Conservation (phyloP, 2,888 invertebrate species). For the Oscheius sp. region DNA sequence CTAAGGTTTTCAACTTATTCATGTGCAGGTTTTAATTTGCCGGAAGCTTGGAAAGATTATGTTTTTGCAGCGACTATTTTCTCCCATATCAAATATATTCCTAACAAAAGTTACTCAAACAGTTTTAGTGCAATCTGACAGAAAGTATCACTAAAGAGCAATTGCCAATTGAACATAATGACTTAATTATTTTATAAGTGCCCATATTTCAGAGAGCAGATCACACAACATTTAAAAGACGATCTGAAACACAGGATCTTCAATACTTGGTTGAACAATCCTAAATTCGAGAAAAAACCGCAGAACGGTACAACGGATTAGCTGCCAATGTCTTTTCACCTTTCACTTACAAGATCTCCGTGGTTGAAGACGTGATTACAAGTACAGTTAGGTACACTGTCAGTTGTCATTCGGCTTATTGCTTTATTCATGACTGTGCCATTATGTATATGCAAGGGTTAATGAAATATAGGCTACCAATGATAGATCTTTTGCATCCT, state of each 20-base stretch:
- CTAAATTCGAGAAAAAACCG: conserved; percentile 43
- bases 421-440: conserved; percentile 30
- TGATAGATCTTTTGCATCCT: too few species aligned
- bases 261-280: conserved; percentile 59
- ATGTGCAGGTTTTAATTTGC: too few species aligned
- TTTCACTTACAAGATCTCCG: conserved; percentile 28
- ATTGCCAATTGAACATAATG: too few species aligned
- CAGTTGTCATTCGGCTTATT: conserved; percentile 10
- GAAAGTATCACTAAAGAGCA: too few species aligned
- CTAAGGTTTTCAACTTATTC: too few species aligned
- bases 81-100: too few species aligned
- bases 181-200: neutral
- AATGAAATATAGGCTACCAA: conserved; percentile 1
- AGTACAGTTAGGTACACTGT: conserved; percentile 11
- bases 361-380: conserved; percentile 5
- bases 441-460: conserved; percentile 21
- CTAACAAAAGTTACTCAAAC: too few species aligned
- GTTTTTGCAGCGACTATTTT: too few species aligned
- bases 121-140: too few species aligned
- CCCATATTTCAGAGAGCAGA: conserved; percentile 51
- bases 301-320: conserved; percentile 14
- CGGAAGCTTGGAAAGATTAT: too few species aligned
- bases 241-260: conserved; percentile 56
- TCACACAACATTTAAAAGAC: conserved; percentile 55
- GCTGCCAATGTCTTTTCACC: neutral